phyloP scores from a whole-genome alignment of 2,888 invertebrate species.

The Macroteleia sp. region DNA sequence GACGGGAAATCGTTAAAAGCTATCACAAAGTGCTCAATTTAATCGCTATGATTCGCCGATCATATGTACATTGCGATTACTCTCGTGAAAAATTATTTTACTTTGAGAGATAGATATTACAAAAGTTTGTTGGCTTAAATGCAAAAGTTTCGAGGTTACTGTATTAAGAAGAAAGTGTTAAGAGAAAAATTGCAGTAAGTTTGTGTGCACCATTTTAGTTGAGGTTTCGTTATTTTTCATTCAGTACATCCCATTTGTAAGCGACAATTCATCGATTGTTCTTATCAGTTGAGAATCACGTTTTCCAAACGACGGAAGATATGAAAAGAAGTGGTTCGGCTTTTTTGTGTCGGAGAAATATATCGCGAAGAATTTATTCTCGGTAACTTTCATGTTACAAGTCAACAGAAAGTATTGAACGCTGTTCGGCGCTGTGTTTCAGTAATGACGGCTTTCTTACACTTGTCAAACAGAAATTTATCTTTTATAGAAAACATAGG shows the following conservation, averaged over 20 bases:
- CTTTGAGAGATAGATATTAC: no score
- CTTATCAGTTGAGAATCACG: no score
- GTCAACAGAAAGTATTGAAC: slow-evolving; percentile 16
- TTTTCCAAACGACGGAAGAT: slow-evolving; percentile 1
- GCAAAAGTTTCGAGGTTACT: no score
- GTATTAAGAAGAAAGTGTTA: no score
- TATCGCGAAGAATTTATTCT: slow-evolving; percentile 44
- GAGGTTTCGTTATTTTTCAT: slow-evolving; percentile 3
- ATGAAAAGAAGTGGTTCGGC: slow-evolving; percentile 15
- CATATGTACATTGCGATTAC: no score
- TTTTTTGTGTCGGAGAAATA: slow-evolving; percentile 31
- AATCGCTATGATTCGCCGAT: neutral
- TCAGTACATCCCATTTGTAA: neutral
- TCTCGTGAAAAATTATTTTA: no score
- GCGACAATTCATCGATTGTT: slow-evolving; percentile 5
- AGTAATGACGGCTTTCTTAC: slow-evolving; percentile 31
- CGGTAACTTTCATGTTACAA: slow-evolving; percentile 35
- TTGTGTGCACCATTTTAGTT: neutral
- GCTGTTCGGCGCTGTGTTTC: slow-evolving; percentile 20
- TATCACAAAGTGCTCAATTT: slow-evolving; percentile 1
- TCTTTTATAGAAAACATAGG: slow-evolving; percentile 27
- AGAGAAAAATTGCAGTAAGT: neutral
- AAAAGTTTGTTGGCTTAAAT: no score
- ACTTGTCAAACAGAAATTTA: slow-evolving; percentile 31
- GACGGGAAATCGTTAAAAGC: slow-evolving; percentile 15